Evolutionary conservation across 2,113 vertebrate genomes (phyloP), one percentile per base, ranked within the genome.

Genomic region (Ammodytes dubius): DNA sequence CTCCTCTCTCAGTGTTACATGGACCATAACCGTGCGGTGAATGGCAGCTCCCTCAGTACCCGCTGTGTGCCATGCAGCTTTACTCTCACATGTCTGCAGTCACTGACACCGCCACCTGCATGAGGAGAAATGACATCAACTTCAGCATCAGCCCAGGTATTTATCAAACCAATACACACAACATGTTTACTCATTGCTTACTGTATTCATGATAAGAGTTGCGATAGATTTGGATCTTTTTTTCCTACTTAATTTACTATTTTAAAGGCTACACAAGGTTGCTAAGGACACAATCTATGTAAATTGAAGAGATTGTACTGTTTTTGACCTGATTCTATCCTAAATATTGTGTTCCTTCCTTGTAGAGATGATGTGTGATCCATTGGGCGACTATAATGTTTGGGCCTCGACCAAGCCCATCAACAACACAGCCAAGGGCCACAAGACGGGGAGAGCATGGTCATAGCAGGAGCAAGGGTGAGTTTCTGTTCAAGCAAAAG

Each of bases 31-130:
- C 72, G 83, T 0, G 87, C 90, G 0, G 54, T 53, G 15, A 96
- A 95, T 0, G 96, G 95, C 47, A 92, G 94, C 0, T 74, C 5
- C 97, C 97, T 0, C 19, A 69, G 68, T 97, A 97, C 82, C 98
- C 98, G 0, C 95, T 99, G 1, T 99, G 98, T 0, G 97, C 98
- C 57, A 97, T 99, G 97, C 96, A 99, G 96, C 96, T 99, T 0
- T 97, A 88, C 79, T 96, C 98, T 0, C 97, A 97, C 95, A 99
- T 99, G 98, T 96, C 96, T 0, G 98, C 98, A 0, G 98, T 97
- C 69, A 95, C 95, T 46, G 95, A 96, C 95, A 98, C 97, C 0
- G 96, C 94, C 50, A 98, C 96, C 82, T 99, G 98, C 93, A 99
- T 99, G 97, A 93, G 98, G 0, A 96, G 98, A 65, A 97, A 95